Evolutionary conservation across 2,888 invertebrate genomes (phyloP).

Genomic region (Arge pagana): DNA sequence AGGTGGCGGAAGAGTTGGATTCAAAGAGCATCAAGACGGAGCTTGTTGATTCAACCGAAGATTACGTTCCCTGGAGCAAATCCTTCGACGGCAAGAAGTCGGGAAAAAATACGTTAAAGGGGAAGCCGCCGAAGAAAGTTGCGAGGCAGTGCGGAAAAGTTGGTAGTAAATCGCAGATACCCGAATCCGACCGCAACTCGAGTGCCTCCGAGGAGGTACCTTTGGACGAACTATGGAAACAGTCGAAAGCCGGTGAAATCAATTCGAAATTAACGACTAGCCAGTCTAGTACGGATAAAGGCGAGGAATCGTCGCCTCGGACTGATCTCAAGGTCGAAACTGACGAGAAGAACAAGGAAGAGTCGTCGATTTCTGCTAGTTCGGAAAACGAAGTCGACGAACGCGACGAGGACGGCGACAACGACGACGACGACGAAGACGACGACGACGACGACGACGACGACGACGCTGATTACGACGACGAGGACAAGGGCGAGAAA

Average conservation of each 20-base stretch:
- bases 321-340: conserved; percentile 42
- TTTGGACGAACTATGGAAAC: conserved; percentile 43
- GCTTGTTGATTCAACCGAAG: conserved; percentile 43
- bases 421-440: conserved; percentile 59
- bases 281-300: conserved; percentile 35
- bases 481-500: conserved; percentile 56
- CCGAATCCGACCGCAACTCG: conserved; percentile 31
- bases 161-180: conserved; percentile 36
- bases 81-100: conserved; percentile 31
- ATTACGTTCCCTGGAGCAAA: conserved; percentile 28
- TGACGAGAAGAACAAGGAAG: conserved; percentile 31
- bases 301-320: conserved; percentile 34
- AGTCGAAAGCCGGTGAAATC: conserved; percentile 37
- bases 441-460: conserved; percentile 62
- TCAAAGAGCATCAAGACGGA: conserved; percentile 47
- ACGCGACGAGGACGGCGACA: conserved; percentile 44
- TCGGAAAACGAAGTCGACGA: conserved; percentile 41
- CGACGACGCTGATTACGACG: conserved; percentile 57
- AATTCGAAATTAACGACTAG: neutral
- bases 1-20: conserved; percentile 27
- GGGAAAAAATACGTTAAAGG: conserved; percentile 29
- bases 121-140: conserved; percentile 35
- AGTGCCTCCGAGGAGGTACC: conserved; percentile 36
- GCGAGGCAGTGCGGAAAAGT: conserved; percentile 37
- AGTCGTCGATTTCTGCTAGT: conserved; percentile 29